Evolutionary conservation across 2,113 vertebrate species (phyloP).

Genomic region (Ictalurus furcatus): DNA sequence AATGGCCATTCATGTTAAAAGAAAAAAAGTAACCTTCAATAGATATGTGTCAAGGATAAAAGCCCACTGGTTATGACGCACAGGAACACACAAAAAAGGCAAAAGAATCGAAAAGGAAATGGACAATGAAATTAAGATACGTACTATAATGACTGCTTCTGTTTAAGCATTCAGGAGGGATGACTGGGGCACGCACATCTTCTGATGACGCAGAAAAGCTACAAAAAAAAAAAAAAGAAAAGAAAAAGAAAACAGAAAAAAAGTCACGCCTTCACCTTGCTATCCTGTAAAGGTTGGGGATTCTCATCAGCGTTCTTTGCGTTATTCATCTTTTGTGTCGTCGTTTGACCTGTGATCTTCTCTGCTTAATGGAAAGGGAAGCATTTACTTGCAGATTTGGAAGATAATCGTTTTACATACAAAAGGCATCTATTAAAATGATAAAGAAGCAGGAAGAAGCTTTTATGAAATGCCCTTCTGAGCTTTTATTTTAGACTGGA

Average conservation of each 20-base stretch:
- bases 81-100: slow-evolving; percentile 15
- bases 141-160: slow-evolving; percentile 12
- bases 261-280: neutral
- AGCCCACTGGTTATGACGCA: slow-evolving; percentile 28
- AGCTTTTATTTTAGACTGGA: neutral
- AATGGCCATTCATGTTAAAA: slow-evolving; percentile 15
- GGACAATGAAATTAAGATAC: slow-evolving; percentile 44
- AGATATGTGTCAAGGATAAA: slow-evolving; percentile 39
- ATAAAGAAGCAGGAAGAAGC: slow-evolving; percentile 7
- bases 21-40: slow-evolving; percentile 5
- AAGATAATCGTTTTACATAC: slow-evolving; percentile 24
- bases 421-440: slow-evolving; percentile 19
- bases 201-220: slow-evolving; percentile 13
- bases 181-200: neutral
- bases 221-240: neutral
- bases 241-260: neutral
- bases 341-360: slow-evolving; percentile 30
- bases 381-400: slow-evolving; percentile 18
- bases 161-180: slow-evolving; percentile 10
- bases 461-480: slow-evolving; percentile 40
- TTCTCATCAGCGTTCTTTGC: slow-evolving; percentile 4
- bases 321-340: slow-evolving; percentile 19
- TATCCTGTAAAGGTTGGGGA: neutral
- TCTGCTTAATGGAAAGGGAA: slow-evolving; percentile 16
- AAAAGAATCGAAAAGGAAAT: slow-evolving; percentile 32